Percentiles rank a stretch among this genome's conserved stretches.
Evolutionary conservation across 2,113 vertebrate species (phyloP).

Genomic region (Corapipo altera): DNA sequence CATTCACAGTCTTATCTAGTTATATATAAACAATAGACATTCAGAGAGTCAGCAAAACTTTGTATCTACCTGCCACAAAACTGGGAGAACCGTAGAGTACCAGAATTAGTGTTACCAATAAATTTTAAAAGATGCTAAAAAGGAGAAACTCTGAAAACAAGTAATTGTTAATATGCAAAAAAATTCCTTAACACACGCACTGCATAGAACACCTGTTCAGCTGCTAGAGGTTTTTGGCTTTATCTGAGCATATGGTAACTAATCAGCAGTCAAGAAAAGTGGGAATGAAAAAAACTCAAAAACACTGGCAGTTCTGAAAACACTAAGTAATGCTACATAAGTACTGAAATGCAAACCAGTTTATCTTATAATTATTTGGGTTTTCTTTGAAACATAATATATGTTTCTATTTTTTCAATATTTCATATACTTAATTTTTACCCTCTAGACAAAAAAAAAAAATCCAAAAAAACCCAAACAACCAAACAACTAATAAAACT

Average conservation of each 20-base stretch:
- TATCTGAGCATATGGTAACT: neutral
- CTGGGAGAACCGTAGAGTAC: neutral
- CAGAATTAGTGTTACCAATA: neutral
- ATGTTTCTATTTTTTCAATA: neutral
- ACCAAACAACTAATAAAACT: neutral
- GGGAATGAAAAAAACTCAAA: neutral
- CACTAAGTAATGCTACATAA: neutral
- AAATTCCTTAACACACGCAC: accelerated
- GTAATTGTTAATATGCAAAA: neutral
- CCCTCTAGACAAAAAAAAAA: neutral
- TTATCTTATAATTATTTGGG: neutral
- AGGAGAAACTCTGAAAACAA: neutral
- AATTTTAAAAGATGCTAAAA: neutral
- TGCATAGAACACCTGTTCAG: neutral
- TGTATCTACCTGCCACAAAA: neutral
- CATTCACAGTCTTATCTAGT: neutral
- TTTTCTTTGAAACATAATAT: neutral
- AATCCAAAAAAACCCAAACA: neutral
- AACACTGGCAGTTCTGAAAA: neutral
- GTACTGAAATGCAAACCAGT: neutral
- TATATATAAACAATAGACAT: neutral
- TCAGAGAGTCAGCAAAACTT: neutral
- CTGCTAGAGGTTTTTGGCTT: neutral
- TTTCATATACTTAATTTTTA: neutral
- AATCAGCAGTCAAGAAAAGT: neutral